A percentile compares a stretch with the other conserved stretches of the same genome.
Evolutionary conservation across 2,113 vertebrate genomes (phyloP).

Genomic region (Microtus pennsylvanicus): DNA sequence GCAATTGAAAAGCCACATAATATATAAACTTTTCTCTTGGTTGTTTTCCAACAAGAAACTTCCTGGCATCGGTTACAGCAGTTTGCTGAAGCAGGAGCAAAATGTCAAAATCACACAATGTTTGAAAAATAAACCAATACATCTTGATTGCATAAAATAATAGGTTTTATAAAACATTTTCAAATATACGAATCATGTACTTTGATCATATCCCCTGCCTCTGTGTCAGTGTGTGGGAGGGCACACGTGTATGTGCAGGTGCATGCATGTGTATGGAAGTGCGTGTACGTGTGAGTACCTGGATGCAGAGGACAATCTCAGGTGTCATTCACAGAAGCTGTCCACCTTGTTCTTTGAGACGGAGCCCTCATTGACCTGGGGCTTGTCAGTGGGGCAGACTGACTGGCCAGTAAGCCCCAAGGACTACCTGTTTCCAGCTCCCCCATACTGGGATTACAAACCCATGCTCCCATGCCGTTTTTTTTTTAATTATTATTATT

Average conservation of each 20-base stretch:
- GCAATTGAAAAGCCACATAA: neutral
- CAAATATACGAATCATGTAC: neutral
- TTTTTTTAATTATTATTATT: too few relatives aligned
- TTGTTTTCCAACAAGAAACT: slow-evolving; percentile 1
- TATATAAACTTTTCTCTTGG: neutral
- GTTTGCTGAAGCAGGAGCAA: neutral
- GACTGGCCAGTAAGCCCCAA: neutral
- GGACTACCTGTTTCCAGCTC: too few relatives aligned
- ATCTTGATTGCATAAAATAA: neutral
- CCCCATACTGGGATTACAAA: neutral
- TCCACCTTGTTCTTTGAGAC: neutral
- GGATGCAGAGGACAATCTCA: neutral
- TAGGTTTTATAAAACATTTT: neutral
- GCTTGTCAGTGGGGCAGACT: neutral
- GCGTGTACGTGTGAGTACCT: neutral
- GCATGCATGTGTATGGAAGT: neutral
- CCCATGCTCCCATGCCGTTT: neutral
- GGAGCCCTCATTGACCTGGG: neutral
- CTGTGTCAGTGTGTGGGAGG: neutral
- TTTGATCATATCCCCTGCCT: neutral
- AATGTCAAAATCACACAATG: neutral
- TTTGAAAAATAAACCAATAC: neutral
- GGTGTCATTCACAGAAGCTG: neutral
- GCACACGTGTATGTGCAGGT: neutral
- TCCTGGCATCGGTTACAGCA: neutral